Base-by-base conservation (phyloP, 2,888 invertebrate species). In the Axea sp. region DNA sequence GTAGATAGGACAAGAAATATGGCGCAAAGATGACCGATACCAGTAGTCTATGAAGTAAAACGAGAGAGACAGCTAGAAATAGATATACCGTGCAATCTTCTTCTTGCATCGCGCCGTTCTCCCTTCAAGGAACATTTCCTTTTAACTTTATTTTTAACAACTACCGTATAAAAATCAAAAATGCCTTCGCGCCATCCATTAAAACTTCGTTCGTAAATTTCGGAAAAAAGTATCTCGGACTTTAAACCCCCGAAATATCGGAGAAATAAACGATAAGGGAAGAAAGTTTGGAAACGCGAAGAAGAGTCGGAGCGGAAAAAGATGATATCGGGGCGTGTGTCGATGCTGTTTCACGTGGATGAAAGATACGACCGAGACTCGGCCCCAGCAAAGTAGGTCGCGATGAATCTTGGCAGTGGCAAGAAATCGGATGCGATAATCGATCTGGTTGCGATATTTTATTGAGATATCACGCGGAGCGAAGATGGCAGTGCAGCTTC, bases 1-100 rank as follows among this genome's bases (percentile, higher is more conserved):
- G 80, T 67, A 82, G 83, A 84, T 84, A 84, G 83, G 78, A 77
- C 78, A 78, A 82, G 83, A 84, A 84, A 83, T 84, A 84, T 83
- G 79, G 81, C 80, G 75, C 78, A 76, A 78, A 83, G 83, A 84
- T 83, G 83, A 83, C 78, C 81, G 83, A 83, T 83, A 83, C 77
- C 80, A 73, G 80, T 81, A 81, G 82, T 78, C 76, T 69, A 73
- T 72, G 76, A 75, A 75, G 55, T 33, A 65, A 68, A 77, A 60
- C n/a, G n/a, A 49, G 28, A 24, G 41, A 26, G 39, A 31, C 12
- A 24, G 55, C 22, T 47, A 47, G 59, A 51, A 59, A 65, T 62
- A 71, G 69, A 76, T 24, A 74, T 43, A 39, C 24, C 28, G 69
- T 8, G 62, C 74, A 69, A 74, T 72, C 71, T 72, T 62, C 51